A percentile compares a stretch with the other conserved stretches of the same genome.
Conservation (phyloP, 2,797 vertebrate species). For the Amniataba percoides region DNA sequence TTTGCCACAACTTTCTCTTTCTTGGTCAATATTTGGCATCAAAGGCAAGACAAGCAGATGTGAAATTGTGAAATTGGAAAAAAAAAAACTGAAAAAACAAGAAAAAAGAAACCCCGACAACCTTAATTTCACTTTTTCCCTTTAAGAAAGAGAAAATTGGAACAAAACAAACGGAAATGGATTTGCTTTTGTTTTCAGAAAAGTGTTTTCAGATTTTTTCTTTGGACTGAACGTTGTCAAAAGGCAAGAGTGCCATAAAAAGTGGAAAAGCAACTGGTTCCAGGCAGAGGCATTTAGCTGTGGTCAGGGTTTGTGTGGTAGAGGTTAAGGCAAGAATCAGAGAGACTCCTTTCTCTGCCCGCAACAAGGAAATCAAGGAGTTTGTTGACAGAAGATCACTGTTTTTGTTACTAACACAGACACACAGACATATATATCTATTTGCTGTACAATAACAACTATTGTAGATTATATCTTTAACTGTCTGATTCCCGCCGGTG, state of each 20-base stretch:
- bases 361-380: neutral
- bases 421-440: too few species aligned
- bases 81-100: too few species aligned
- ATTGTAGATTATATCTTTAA: too few species aligned
- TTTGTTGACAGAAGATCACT: neutral
- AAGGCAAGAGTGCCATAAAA: neutral
- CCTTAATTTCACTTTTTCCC: neutral
- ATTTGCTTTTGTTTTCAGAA: neutral
- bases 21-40: slow-evolving; percentile 23
- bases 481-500: too few species aligned
- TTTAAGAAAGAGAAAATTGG: slow-evolving; percentile 12
- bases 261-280: neutral
- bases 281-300: too few species aligned
- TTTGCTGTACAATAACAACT: neutral
- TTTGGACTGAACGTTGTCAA: slow-evolving; percentile 10
- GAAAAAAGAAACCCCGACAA: too few species aligned
- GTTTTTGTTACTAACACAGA: neutral
- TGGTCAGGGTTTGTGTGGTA: neutral
- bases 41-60: neutral
- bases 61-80: slow-evolving; percentile 13
- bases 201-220: slow-evolving; percentile 7
- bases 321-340: neutral
- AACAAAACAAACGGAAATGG: neutral
- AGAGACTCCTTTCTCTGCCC: neutral
- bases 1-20: neutral